Conservation (phyloP, 2,113 vertebrate genomes). For the Physeter macrocephalus region DNA sequence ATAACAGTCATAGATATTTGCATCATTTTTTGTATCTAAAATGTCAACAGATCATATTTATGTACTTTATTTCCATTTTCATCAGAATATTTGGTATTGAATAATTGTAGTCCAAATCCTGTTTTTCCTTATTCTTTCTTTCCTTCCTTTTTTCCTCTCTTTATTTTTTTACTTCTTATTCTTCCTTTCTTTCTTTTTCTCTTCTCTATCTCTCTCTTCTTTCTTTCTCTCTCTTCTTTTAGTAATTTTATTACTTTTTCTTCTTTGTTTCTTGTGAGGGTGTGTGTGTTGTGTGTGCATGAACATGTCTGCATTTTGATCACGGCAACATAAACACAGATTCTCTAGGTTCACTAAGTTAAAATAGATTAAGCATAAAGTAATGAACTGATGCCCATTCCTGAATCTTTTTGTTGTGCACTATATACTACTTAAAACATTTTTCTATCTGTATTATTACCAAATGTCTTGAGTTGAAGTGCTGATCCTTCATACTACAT, state of each 20-base stretch:
- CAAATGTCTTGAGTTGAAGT: neutral
- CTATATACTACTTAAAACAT: neutral
- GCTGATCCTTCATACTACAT: neutral
- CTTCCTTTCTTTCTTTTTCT: neutral
- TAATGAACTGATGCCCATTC: neutral
- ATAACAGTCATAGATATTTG: neutral
- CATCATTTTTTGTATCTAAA: neutral
- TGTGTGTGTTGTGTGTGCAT: accelerated
- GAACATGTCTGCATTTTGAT: neutral
- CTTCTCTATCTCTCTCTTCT: neutral
- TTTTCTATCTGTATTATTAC: neutral
- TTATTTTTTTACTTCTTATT: neutral
- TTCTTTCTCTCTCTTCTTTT: neutral
- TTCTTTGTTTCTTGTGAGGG: neutral
- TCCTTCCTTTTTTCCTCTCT: neutral
- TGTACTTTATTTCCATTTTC: neutral
- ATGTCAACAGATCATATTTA: neutral
- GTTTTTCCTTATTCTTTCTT: neutral
- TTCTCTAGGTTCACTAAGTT: neutral
- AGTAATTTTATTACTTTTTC: neutral
- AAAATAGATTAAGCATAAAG: neutral
- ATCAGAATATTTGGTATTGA: neutral
- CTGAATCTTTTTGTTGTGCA: neutral
- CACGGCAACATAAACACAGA: neutral
- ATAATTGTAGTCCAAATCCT: neutral